These are phyloP conservation scores for Clarias gariepinus DNA, from an alignment of 2,113 vertebrate species.

Conservation along the genomic window DNA sequence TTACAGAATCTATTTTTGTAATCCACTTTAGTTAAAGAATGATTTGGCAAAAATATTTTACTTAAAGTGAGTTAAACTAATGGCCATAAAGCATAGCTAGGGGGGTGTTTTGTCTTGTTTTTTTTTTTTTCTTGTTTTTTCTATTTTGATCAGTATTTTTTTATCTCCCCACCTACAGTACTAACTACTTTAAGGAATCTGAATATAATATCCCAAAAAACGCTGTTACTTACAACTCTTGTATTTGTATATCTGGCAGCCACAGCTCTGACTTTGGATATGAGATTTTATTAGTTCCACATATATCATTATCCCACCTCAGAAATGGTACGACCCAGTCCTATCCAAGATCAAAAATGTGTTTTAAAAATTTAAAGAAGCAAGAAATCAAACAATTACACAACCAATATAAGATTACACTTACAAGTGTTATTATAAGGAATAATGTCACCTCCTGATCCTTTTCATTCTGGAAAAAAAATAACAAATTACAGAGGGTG, in stretches of 20 bases:
- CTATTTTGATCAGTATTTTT: no score
- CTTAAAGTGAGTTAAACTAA: no score
- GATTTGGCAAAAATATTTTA: no score
- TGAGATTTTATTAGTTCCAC: not conserved
- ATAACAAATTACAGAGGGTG: no score
- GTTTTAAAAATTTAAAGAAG: not conserved
- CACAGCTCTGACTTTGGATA: constrained; percentile 4
- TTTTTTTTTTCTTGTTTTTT: no score
- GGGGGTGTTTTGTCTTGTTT: no score
- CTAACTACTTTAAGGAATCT: no score
- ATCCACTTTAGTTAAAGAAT: no score
- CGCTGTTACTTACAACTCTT: not conserved
- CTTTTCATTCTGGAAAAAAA: constrained; percentile 9
- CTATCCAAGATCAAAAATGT: not conserved
- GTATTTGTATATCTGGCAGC: constrained; percentile 1
- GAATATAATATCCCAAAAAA: not conserved
- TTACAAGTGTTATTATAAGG: not conserved
- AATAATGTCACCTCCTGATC: not conserved
- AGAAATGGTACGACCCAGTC: constrained; percentile 11
- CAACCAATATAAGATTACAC: not conserved
- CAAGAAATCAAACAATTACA: not conserved
- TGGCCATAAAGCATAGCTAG: no score
- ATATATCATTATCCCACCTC: not conserved
- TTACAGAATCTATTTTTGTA: no score
- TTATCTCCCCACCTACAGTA: no score